Conservation (phyloP, 1,140 invertebrate genomes). For the Acyrthosiphon pisum region DNA sequence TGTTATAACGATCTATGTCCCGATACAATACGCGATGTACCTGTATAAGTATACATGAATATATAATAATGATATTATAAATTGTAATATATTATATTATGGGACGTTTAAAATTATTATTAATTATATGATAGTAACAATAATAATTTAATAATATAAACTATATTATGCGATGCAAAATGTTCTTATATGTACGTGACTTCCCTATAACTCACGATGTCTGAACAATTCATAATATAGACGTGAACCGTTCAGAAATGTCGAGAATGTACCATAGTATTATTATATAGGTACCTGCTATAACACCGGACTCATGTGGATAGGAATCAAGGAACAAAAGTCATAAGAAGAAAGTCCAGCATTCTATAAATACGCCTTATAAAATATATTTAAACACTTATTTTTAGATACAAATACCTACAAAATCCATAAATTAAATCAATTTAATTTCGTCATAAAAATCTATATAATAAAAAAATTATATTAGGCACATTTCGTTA, state of each 20-base stretch:
- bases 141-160: background rate
- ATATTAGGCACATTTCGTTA: too few relatives aligned
- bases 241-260: background rate
- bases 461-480: too few relatives aligned
- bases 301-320: too few relatives aligned
- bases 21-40: background rate
- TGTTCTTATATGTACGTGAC: background rate
- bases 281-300: too few relatives aligned
- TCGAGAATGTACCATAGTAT: background rate
- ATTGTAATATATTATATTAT: background rate
- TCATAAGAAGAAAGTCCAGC: too few relatives aligned
- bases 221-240: background rate
- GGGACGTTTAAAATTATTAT: background rate
- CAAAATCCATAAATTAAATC: too few relatives aligned
- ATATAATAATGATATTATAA: background rate
- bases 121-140: background rate
- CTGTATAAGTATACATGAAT: background rate
- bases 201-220: background rate
- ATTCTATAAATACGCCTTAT: too few relatives aligned
- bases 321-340: too few relatives aligned
- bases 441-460: too few relatives aligned
- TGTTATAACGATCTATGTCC: background rate
- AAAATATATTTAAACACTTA: too few relatives aligned
- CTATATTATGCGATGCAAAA: background rate
- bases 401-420: too few relatives aligned